Evolutionary conservation across 2,888 invertebrate genomes (phyloP), one percentile per base, ranked within the genome.

Genomic region (Eurytoma californica): DNA sequence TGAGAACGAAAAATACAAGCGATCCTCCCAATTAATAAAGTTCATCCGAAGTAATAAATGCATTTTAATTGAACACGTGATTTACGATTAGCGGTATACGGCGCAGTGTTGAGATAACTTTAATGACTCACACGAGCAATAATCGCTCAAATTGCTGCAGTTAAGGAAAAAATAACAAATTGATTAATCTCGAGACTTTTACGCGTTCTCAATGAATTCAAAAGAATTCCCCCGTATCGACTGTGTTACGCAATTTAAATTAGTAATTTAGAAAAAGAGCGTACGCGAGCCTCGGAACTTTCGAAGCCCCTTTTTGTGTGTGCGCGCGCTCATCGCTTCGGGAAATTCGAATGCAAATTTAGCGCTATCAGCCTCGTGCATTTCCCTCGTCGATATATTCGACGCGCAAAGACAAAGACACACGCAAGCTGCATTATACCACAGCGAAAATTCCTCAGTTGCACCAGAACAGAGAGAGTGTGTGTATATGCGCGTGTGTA

Each of bases 261-360:
- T 13, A 20, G 20, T 58, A 39, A 20, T 58, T 18, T 13, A 58
- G 24, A 58, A 57, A 57, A n/a, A 18, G 24, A 58, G 24, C 24
- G 3, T 24, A 58, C 58, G 3, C 9, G 9, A 20, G n/a, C n/a
- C 5, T 4, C 5, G 53, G n/a, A 53, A n/a, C 16, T 53, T 53
- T 53, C 53, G n/a, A 53, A 14, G 53, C 20, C 20, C 20, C 9
- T 58, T 58, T 12, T 20, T 24, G 24, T 20, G 13, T n/a, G 7
- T n/a, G 9, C 9, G 39, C 1, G 30, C 16, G 30, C n/a, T 7
- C 20, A 20, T 13, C 47, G 58, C 13, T 53, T 58, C 7, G 9
- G 69, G 51, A 58, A 77, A 58, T 77, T 77, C 58, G 51, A 66
- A 72, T 72, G 77, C 67, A 77, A 72, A 77, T 72, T 72, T 67